Conservation (phyloP, 2,113 vertebrate genomes). For the Miniopterus natalensis region DNA sequence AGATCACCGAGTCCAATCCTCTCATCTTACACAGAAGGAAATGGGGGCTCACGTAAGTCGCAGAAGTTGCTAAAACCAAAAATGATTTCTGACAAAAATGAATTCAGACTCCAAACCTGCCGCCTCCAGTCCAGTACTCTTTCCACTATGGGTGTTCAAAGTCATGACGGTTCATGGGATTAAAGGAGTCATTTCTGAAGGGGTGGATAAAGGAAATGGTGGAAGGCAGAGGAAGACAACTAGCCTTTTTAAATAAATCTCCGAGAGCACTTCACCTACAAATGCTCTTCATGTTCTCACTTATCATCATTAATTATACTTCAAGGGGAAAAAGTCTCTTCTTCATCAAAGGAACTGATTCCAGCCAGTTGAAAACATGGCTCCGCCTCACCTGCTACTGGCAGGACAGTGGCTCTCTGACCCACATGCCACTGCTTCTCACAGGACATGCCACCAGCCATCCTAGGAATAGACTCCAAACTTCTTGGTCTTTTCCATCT, state of each 20-base stretch:
- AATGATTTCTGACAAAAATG: background rate
- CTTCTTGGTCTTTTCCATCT: background rate
- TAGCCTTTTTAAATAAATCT: background rate
- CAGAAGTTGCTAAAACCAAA: background rate
- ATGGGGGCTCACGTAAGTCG: background rate
- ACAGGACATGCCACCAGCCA: background rate
- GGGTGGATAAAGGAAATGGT: background rate
- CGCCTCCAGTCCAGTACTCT: too few relatives aligned
- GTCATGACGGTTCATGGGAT: background rate
- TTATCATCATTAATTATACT: background rate
- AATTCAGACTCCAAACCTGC: background rate
- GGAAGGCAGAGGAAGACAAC: background rate
- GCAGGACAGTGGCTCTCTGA: background rate
- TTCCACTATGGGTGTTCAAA: background rate
- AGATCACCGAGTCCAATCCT: background rate
- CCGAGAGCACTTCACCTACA: background rate
- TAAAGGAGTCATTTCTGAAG: background rate
- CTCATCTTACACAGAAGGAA: slow-evolving; percentile 23
- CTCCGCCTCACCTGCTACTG: background rate
- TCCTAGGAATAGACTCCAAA: background rate
- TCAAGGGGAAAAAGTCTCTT: background rate
- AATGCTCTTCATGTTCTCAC: background rate
- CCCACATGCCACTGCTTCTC: background rate
- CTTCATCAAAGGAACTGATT: background rate
- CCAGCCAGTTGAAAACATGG: background rate